Conservation (phyloP, 2,797 vertebrate genomes). For the Tinamus major region DNA sequence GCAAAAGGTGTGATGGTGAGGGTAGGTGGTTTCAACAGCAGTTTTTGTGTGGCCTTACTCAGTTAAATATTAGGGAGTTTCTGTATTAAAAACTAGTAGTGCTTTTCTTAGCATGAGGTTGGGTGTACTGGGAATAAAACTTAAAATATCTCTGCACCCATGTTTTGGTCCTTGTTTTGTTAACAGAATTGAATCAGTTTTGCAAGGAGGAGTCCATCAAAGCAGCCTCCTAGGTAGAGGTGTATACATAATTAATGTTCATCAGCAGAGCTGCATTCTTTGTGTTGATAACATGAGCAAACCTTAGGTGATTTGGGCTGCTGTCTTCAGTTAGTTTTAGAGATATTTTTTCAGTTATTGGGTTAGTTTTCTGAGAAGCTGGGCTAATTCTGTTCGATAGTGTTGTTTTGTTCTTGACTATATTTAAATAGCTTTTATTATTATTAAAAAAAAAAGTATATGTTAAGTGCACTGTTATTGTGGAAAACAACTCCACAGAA, state of each 20-base stretch:
- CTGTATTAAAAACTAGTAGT: neutral
- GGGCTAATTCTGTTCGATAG: neutral
- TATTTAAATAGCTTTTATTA: neutral
- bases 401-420: neutral
- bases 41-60: neutral
- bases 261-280: conserved; percentile 75
- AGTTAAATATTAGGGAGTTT: neutral
- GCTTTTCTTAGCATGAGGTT: conserved; percentile 45
- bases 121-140: conserved; percentile 61
- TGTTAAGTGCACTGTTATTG: neutral
- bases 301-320: neutral
- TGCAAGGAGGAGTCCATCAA: conserved; percentile 79
- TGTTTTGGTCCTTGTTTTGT: conserved; percentile 80
- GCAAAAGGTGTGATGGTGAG: neutral
- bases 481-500: neutral
- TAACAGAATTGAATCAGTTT: conserved; percentile 81
- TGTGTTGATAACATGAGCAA: conserved; percentile 71
- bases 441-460: neutral
- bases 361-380: neutral
- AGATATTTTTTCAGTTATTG: neutral
- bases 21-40: neutral
- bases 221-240: conserved; percentile 80
- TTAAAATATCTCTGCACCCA: conserved; percentile 56
- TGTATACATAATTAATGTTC: conserved; percentile 80
- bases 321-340: conserved; percentile 14